Evolutionary conservation across 2,797 vertebrate genomes (phyloP), one percentile per base, ranked within the genome.

Genomic region (Lutjanus argentimaculatus): DNA sequence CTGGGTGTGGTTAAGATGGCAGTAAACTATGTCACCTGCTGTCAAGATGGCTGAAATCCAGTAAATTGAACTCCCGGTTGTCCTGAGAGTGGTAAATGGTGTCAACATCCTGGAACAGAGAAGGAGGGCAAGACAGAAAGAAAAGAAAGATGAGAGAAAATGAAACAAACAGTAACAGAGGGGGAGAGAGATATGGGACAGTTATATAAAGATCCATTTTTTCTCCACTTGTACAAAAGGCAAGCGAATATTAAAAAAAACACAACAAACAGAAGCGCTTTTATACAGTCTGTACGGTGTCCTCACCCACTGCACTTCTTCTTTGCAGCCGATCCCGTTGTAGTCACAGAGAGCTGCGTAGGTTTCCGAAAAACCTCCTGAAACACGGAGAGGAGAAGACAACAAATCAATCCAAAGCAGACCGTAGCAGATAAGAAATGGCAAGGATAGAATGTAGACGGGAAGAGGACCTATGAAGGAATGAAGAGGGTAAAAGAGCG

Each of bases 11-110:
- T 65, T 67, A 25, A 70, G 52, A 75, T 66, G 75, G 73, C 64
- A 55, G 75, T 51, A 77, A 90, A 88, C 14, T 62, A n/a, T 69
- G 75, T 91, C 92, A 98, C 97, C 97, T 96, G 95, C 96, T 97
- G 89, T 97, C 97, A 76, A 98, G 92, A 90, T 98, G 97, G 92
- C 97, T 97, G 93, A 98, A 98, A 91, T 98, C 97, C 93, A 97
- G 83, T 80, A 98, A 93, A 92, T 96, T 98, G 90, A 98, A 97
- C 91, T 97, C 97, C 56, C 97, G 92, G 93, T 97, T 98, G 94
- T 98, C 97, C 90, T 98, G 97, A 2, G 97, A 97, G 93, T 98
- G 97, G 89, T 98, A 98, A 91, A 98, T 98, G 17, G 97, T 98
- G 91, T 98, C 97, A 55, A 98, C 97, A 76, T 98, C 97, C 97